Conservation (phyloP, 2,797 vertebrate genomes). For the Geotrypetes seraphini region DNA sequence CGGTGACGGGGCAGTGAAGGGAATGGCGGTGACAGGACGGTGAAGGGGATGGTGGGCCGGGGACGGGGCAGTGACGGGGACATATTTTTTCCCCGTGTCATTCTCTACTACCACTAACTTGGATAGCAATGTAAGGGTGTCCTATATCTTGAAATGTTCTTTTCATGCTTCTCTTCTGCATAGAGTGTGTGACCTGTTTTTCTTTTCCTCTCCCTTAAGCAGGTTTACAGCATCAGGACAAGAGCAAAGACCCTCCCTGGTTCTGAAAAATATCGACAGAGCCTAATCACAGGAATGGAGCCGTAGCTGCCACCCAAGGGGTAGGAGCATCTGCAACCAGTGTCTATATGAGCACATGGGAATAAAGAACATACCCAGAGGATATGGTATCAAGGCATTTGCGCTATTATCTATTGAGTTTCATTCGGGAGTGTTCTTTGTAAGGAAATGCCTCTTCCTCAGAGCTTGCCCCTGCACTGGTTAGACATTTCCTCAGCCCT, state of each 20-base stretch:
- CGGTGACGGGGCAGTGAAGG: too few relatives aligned
- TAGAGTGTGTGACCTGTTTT: neutral
- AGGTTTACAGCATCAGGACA: conserved; percentile 83
- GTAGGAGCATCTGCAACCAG: neutral
- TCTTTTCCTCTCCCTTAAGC: conserved; percentile 14
- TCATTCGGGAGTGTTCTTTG: conserved; percentile 27
- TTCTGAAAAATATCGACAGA: conserved; percentile 63
- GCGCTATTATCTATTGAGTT: conserved; percentile 29
- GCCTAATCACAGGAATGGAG: conserved; percentile 11
- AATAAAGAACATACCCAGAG: conserved; percentile 22
- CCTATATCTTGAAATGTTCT: too few relatives aligned
- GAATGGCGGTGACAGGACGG: too few relatives aligned
- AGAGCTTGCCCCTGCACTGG: conserved; percentile 55
- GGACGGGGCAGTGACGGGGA: too few relatives aligned
- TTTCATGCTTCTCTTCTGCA: too few relatives aligned
- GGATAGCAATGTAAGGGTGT: too few relatives aligned
- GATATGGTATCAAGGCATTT: conserved; percentile 26
- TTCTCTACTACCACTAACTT: too few relatives aligned
- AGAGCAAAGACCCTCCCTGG: conserved; percentile 80
- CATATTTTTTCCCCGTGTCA: too few relatives aligned
- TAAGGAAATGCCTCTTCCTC: conserved; percentile 30
- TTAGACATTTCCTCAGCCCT: conserved; percentile 24
- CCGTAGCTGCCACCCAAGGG: conserved; percentile 17
- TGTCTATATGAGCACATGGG: conserved; percentile 16
- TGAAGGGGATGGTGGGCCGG: too few relatives aligned